Conservation (phyloP, 2,113 vertebrate genomes). For the Oryzias melastigma region DNA sequence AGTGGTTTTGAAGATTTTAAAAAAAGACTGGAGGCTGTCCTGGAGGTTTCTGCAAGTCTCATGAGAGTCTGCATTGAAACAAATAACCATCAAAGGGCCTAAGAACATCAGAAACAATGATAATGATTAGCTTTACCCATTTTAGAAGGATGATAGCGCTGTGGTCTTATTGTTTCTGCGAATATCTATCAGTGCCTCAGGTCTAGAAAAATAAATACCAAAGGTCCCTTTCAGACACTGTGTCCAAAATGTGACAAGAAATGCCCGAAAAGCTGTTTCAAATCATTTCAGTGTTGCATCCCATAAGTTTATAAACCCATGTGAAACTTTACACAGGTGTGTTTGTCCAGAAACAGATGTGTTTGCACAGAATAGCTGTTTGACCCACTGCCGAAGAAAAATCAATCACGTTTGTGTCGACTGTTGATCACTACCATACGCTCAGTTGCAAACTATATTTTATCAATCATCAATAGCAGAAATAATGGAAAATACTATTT, state of each 20-base stretch:
- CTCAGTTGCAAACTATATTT: background rate
- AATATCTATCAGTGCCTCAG: background rate
- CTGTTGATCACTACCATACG: background rate
- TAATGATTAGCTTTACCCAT: slow-evolving; percentile 16
- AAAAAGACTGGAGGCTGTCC: background rate
- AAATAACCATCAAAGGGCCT: slow-evolving; percentile 19
- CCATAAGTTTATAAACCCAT: slow-evolving; percentile 6
- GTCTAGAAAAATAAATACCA: slow-evolving; percentile 54
- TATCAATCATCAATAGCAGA: no score
- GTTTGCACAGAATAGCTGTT: slow-evolving; percentile 14
- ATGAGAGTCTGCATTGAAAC: slow-evolving; percentile 6
- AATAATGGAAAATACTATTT: no score
- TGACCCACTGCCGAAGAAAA: slow-evolving; percentile 27
- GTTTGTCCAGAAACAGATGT: slow-evolving; percentile 33
- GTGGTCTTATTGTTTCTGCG: slow-evolving; percentile 34
- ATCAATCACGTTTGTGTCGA: slow-evolving; percentile 32
- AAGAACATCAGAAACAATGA: slow-evolving; percentile 22
- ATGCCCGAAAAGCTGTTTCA: slow-evolving; percentile 63
- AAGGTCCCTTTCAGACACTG: slow-evolving; percentile 37
- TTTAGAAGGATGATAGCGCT: slow-evolving; percentile 36
- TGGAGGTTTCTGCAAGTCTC: slow-evolving; percentile 18
- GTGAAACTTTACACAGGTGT: slow-evolving; percentile 41
- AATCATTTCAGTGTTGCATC: slow-evolving; percentile 57
- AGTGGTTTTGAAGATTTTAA: background rate
- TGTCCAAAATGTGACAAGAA: slow-evolving; percentile 36